phyloP scores from a whole-genome alignment of 2,113 vertebrate species.

The Chlorodrepanis virens region DNA sequence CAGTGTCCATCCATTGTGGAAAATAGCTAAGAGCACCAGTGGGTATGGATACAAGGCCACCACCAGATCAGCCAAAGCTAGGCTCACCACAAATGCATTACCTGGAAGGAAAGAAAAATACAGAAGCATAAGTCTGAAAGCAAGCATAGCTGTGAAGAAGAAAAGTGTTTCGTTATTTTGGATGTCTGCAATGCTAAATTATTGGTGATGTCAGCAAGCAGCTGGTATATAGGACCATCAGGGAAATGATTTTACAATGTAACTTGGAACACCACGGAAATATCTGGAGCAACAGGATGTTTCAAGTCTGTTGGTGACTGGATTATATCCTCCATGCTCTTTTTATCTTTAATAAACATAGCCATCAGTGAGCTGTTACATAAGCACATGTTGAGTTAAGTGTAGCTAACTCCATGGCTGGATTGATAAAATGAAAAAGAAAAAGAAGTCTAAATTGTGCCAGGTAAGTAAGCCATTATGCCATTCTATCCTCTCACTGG shows the following conservation, averaged over 20 bases:
- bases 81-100: slow-evolving; percentile 90
- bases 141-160: neutral
- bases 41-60: slow-evolving; percentile 92
- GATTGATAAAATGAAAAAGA: neutral
- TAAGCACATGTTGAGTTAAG: neutral
- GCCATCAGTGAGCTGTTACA: fast-evolving
- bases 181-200: neutral
- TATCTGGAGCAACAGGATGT: neutral
- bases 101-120: slow-evolving; percentile 72
- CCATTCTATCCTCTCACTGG: neutral
- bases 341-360: neutral
- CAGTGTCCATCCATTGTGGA: slow-evolving; percentile 86
- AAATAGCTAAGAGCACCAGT: slow-evolving; percentile 86
- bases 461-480: neutral
- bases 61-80: slow-evolving; percentile 88
- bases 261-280: neutral
- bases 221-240: neutral
- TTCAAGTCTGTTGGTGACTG: neutral
- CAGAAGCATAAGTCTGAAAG: neutral
- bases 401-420: neutral
- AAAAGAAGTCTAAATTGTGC: neutral
- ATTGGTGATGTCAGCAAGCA: neutral
- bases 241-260: neutral
- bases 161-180: neutral
- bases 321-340: neutral